Percentiles rank a stretch among this genome's conserved stretches.
phyloP scores from a whole-genome alignment of 2,888 invertebrate genomes.

The Cryptus armator region DNA sequence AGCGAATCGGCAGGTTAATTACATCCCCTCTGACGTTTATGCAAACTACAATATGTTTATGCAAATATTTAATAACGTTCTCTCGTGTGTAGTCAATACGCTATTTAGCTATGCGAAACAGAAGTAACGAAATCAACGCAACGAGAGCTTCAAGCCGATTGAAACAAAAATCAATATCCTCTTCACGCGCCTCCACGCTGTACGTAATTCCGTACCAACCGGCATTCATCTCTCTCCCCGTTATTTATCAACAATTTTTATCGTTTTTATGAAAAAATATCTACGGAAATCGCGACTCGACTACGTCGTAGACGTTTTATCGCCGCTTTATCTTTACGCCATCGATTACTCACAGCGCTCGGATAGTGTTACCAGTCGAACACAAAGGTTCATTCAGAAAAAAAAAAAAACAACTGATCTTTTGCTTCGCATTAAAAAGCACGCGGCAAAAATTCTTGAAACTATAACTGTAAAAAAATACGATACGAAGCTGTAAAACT shows the following conservation, averaged over 20 bases:
- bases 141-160: not conserved
- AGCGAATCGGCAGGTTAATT: not conserved
- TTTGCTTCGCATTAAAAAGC: not conserved
- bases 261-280: slow-evolving; percentile 18
- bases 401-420: not conserved
- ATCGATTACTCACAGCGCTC: slow-evolving; percentile 14
- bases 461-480: not conserved
- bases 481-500: not conserved
- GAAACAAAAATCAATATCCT: not conserved
- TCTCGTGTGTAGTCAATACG: not conserved
- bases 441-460: not conserved
- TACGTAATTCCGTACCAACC: too few relatives aligned
- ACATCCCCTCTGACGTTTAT: not conserved
- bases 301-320: slow-evolving; percentile 38
- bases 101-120: not conserved
- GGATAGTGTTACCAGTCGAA: not conserved
- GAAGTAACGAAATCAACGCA: not conserved
- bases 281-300: not conserved
- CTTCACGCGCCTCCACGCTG: not conserved
- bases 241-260: slow-evolving; percentile 16
- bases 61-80: not conserved
- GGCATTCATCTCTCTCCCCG: slow-evolving; percentile 3
- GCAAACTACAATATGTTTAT: not conserved
- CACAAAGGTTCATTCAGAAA: not conserved
- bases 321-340: slow-evolving; percentile 21